phyloP scores from a whole-genome alignment of 2,888 invertebrate genomes.

The Anorthoa munda region DNA sequence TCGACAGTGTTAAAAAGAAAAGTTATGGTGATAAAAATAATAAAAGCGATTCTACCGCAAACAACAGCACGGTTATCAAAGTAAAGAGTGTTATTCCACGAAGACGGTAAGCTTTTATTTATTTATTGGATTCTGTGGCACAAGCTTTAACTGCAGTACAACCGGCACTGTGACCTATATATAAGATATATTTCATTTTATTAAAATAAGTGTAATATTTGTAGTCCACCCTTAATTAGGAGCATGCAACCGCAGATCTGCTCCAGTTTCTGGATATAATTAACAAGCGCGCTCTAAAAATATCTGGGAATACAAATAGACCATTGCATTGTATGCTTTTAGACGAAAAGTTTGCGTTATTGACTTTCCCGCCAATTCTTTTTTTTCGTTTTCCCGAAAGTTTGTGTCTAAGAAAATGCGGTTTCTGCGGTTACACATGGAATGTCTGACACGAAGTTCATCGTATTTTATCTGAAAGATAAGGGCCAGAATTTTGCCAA shows the following conservation, averaged over 20 bases:
- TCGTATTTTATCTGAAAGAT: constrained; percentile 58
- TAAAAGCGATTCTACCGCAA: constrained; percentile 71
- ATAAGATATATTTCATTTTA: not conserved
- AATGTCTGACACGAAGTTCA: constrained; percentile 35
- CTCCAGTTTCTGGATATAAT: constrained; percentile 81
- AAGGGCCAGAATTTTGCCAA: constrained; percentile 27
- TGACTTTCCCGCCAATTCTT: constrained; percentile 59
- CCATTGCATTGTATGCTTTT: constrained; percentile 52
- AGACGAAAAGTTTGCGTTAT: constrained; percentile 30
- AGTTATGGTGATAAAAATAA: constrained; percentile 80
- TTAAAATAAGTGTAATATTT: constrained; percentile 6
- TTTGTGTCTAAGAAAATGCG: not conserved
- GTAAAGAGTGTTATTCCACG: constrained; percentile 89
- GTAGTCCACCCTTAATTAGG: constrained; percentile 44
- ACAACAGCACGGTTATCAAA: constrained; percentile 82
- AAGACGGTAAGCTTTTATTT: constrained; percentile 81
- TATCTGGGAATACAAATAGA: constrained; percentile 67
- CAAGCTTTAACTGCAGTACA: constrained; percentile 24
- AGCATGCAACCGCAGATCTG: constrained; percentile 66
- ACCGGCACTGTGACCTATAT: constrained; percentile 17
- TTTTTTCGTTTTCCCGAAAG: not conserved
- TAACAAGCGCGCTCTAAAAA: constrained; percentile 78
- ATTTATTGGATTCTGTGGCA: constrained; percentile 58
- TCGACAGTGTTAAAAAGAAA: constrained; percentile 75
- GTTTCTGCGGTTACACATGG: not conserved